Conservation (phyloP, 2,797 vertebrate species). For the Gobionotothen gibberifrons region DNA sequence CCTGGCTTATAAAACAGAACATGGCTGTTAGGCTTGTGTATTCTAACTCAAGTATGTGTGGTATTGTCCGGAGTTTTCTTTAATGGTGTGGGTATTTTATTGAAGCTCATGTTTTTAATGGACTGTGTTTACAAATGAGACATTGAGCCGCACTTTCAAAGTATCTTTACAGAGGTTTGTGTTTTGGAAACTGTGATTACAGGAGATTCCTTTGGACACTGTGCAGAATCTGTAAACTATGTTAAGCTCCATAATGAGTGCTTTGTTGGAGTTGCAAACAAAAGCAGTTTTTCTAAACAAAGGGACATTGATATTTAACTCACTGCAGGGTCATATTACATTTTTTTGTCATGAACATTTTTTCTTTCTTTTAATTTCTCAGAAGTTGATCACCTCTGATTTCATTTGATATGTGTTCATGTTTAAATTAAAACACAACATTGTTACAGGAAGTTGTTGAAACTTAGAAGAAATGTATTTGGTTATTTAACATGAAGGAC, state of each 20-base stretch:
- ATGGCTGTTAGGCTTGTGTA: slow-evolving; percentile 5
- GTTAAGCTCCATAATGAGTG: not conserved
- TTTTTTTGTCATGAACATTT: no score
- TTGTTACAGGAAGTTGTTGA: not conserved
- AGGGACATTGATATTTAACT: not conserved
- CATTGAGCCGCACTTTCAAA: not conserved
- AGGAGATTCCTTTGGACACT: not conserved
- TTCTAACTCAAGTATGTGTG: not conserved
- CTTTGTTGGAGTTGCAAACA: not conserved
- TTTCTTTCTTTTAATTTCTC: not conserved
- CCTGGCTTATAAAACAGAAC: slow-evolving; percentile 13
- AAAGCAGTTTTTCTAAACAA: no score
- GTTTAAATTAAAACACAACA: not conserved
- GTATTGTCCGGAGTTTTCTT: not conserved
- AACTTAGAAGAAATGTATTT: not conserved
- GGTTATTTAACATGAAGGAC: not conserved
- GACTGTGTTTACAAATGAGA: slow-evolving; percentile 15
- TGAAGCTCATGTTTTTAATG: not conserved
- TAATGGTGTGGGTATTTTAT: not conserved
- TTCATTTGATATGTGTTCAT: not conserved
- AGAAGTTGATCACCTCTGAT: not conserved
- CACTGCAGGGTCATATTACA: not conserved
- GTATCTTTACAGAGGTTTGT: not conserved
- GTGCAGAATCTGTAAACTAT: not conserved
- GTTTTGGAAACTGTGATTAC: not conserved